Base-by-base conservation (phyloP, 2,113 vertebrate species). In the Porphyrio hochstetteri region DNA sequence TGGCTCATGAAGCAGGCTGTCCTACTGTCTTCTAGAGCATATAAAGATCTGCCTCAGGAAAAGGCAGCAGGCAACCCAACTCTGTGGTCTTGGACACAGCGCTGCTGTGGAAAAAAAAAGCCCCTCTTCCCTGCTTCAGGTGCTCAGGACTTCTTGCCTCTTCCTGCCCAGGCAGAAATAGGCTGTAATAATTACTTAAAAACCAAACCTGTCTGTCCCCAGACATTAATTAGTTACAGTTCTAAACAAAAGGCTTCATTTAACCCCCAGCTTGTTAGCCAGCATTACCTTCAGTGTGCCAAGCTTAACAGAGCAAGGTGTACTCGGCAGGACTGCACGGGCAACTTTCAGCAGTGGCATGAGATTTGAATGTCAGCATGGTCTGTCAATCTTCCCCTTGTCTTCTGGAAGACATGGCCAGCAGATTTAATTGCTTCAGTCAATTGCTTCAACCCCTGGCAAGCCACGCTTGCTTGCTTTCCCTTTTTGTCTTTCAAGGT, bases 361-460 rank as follows among this genome's bases (percentile, higher is more conserved):
- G 7, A 79, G 48, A 78, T 33, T 81, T 65, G 10, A 28, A 6
- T 25, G 70, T 59, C 3, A 0, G 10, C n/a, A 17, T 1, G 3
- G 77, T 35, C 80, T 63, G 44, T 53, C 78, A 46, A 0, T 72
- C 79, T 44, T 63, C 68, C 55, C 71, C 65, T 40, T 82, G 48
- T 63, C 42, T 56, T 60, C 46, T n/a, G 38, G 27, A 35, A 53
- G 82, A 85, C 76, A 61, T 0, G 0, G 48, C 16, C 68, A 86
- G 21, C 0, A 0, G 55, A 13, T 67, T 82, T 59, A n/a, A 60
- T 77, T 0, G 0, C 36, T 53, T 23, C 35, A 7, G 60, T 86
- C 50, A n/a, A n/a, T n/a, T n/a, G n/a, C n/a, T n/a, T n/a, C n/a
- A n/a, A 67, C 16, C 17, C 63, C 59, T 86, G 24, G 10, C 27